Percentiles rank a stretch among this genome's conserved stretches.
Conservation (phyloP, 2,888 invertebrate genomes). For the Tuberolachnus salignus region DNA sequence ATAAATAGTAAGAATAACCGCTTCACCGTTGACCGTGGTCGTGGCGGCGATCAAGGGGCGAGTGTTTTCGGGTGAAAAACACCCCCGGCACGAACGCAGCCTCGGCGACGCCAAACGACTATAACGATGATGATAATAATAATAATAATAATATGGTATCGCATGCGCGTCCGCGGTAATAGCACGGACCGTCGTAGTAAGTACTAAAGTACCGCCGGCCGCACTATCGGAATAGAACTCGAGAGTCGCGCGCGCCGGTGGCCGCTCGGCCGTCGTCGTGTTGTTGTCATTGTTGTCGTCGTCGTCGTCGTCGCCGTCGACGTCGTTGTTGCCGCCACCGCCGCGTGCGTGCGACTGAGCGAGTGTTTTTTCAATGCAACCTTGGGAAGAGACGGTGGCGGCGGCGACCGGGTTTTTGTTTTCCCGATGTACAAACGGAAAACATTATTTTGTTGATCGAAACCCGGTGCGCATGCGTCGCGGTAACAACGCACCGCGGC, state of each 20-base stretch:
- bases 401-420: constrained; percentile 44
- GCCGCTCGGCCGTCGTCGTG: constrained; percentile 25
- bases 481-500: constrained; percentile 54
- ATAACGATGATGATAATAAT: no score
- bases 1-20: neutral
- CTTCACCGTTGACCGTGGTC: constrained; percentile 38
- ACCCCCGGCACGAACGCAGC: constrained; percentile 30
- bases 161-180: neutral
- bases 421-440: constrained; percentile 50
- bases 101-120: neutral
- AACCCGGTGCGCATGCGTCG: constrained; percentile 51
- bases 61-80: neutral
- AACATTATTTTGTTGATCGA: constrained; percentile 57
- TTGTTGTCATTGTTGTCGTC: constrained; percentile 12
- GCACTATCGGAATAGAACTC: neutral
- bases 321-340: constrained; percentile 17
- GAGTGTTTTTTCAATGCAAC: constrained; percentile 47
- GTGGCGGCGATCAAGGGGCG: neutral
- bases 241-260: neutral
- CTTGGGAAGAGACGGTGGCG: constrained; percentile 33
- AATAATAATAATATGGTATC: neutral
- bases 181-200: neutral
- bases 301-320: neutral
- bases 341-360: constrained; percentile 20
- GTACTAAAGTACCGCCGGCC: neutral